phyloP scores from a whole-genome alignment of 2,797 vertebrate species.

The Coregonus suidteri region DNA sequence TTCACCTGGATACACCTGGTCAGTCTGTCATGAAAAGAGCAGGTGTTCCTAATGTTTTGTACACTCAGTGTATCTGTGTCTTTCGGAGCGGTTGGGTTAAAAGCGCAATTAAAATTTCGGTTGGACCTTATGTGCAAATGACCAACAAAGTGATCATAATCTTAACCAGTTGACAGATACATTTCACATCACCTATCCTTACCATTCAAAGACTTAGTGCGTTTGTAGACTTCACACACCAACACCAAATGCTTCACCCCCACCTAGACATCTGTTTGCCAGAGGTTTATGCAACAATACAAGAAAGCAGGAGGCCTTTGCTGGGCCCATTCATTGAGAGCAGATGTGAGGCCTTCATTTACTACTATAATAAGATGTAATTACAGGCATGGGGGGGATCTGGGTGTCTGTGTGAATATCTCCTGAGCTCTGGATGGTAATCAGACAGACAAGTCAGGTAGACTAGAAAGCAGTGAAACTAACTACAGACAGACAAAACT shows the following conservation, averaged over 20 bases:
- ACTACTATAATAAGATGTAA: constrained; percentile 74
- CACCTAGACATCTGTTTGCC: constrained; percentile 73
- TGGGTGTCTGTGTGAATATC: constrained; percentile 65
- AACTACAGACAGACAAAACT: not conserved
- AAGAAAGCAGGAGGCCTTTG: constrained; percentile 61
- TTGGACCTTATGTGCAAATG: no score
- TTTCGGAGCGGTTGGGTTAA: no score
- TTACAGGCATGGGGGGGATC: constrained; percentile 63
- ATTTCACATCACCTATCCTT: constrained; percentile 64
- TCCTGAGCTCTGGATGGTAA: constrained; percentile 36
- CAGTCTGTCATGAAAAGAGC: no score
- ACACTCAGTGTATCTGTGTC: no score
- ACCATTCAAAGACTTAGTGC: constrained; percentile 51
- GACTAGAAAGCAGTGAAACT: constrained; percentile 8
- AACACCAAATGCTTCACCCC: constrained; percentile 35
- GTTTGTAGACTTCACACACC: constrained; percentile 63
- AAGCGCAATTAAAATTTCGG: no score
- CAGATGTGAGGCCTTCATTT: constrained; percentile 77
- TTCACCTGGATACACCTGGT: no score
- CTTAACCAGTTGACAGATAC: constrained; percentile 41
- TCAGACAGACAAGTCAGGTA: constrained; percentile 22
- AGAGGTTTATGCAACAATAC: constrained; percentile 63
- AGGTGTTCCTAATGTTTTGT: no score
- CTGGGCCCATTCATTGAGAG: constrained; percentile 74
- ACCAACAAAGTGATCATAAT: no score